Evolutionary conservation across 2,888 invertebrate genomes (phyloP).

Genomic region (Lithophane ornitopus): DNA sequence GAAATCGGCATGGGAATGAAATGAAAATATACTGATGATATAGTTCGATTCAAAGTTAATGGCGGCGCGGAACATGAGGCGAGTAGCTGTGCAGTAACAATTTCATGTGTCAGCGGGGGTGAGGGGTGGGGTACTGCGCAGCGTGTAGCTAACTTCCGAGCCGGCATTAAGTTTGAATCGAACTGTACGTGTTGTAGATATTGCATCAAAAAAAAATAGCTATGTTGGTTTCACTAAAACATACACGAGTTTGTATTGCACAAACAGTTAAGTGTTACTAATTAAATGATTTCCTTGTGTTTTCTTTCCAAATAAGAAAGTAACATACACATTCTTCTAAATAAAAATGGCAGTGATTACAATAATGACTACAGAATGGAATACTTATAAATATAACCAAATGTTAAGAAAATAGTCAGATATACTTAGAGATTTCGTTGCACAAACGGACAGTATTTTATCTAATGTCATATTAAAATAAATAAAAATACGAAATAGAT

Average conservation of each 20-base stretch:
- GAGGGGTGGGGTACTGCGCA: no score
- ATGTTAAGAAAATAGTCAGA: not conserved
- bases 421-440: conserved; percentile 50
- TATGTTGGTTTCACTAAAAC: not conserved
- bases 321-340: not conserved
- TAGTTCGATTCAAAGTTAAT: no score
- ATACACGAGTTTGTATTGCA: not conserved
- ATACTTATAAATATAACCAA: conserved; percentile 13
- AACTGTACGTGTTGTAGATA: not conserved
- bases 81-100: no score
- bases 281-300: not conserved
- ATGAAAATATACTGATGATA: no score
- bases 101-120: no score
- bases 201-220: not conserved
- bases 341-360: conserved; percentile 55
- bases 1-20: no score
- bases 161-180: no score
- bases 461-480: conserved; percentile 18
- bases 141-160: no score
- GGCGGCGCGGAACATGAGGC: no score
- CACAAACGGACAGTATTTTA: conserved; percentile 17
- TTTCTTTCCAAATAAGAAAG: not conserved
- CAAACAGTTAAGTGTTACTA: not conserved
- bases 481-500: conserved; percentile 27
- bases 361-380: conserved; percentile 30